phyloP scores from a whole-genome alignment of 2,888 invertebrate species.

The Philopedon plagiatum region DNA sequence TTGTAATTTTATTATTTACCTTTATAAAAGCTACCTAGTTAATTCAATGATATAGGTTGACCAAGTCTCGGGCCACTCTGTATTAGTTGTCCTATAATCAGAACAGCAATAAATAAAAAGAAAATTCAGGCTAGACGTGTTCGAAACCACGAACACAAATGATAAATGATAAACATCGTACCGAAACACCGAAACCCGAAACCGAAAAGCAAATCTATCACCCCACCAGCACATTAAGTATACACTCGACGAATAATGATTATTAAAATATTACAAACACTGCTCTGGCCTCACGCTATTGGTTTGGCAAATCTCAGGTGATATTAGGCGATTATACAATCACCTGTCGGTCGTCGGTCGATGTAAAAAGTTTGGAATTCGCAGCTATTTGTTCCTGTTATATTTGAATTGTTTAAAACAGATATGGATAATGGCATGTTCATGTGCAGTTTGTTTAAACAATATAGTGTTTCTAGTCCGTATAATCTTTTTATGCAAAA shows the following conservation, averaged over 20 bases:
- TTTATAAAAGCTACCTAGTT: too few species aligned
- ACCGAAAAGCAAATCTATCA: neutral
- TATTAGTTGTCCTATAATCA: too few species aligned
- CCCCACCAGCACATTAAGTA: neutral
- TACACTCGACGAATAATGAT: neutral
- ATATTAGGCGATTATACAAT: neutral
- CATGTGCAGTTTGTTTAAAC: neutral
- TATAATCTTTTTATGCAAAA: too few species aligned
- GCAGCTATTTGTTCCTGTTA: neutral
- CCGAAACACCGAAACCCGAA: too few species aligned
- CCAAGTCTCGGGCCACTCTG: too few species aligned
- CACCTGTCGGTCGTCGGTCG: neutral
- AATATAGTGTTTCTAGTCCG: too few species aligned
- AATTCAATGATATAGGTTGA: too few species aligned
- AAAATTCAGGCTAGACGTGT: too few species aligned
- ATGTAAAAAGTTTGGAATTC: conserved; percentile 4
- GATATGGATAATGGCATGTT: neutral
- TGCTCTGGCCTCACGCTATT: conserved; percentile 10
- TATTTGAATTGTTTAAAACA: neutral
- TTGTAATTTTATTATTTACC: too few species aligned
- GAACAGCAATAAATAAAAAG: too few species aligned
- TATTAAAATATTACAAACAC: neutral
- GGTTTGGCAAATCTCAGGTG: conserved; percentile 6
- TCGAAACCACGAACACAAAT: too few species aligned
- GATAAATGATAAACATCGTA: too few species aligned